Conservation (phyloP, 2,888 invertebrate species). For the Synanthedon vespiformis region DNA sequence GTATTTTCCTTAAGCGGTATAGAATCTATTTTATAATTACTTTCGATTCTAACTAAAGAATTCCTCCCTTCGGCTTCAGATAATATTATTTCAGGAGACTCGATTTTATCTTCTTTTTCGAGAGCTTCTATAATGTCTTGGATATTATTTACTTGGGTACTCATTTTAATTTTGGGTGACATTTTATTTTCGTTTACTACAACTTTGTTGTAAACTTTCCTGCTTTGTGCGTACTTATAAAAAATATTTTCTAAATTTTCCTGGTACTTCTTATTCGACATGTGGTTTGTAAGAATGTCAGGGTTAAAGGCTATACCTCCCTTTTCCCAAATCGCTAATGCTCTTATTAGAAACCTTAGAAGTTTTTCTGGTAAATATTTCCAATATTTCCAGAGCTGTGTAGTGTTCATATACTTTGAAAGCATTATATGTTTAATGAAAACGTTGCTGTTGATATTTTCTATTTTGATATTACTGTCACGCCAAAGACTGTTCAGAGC, state of each 20-base stretch:
- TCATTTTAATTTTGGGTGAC: conserved; percentile 7
- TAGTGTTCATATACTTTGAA: conserved; percentile 35
- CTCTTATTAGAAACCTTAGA: conserved; percentile 39
- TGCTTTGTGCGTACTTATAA: conserved; percentile 15
- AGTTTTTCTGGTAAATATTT: conserved; percentile 31
- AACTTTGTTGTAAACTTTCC: conserved; percentile 1
- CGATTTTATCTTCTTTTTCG: conserved; percentile 22
- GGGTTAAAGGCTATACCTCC: conserved; percentile 55
- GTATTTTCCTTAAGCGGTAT: no score
- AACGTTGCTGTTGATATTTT: conserved; percentile 17
- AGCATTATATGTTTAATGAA: conserved; percentile 31
- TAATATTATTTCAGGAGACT: conserved; percentile 23
- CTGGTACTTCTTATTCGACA: conserved; percentile 28
- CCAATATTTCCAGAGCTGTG: conserved; percentile 44
- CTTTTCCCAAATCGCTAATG: conserved; percentile 52
- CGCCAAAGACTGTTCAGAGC: conserved; percentile 42
- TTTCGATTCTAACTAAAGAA: conserved; percentile 4
- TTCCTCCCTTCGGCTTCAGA: conserved; percentile 29
- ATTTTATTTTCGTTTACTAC: conserved; percentile 7
- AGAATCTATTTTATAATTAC: not conserved
- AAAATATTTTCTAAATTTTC: conserved; percentile 36
- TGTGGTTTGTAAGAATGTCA: conserved; percentile 31
- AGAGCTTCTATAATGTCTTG: conserved; percentile 49
- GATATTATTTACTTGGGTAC: conserved; percentile 45
- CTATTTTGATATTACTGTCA: conserved; percentile 13